Evolutionary conservation across 1,140 invertebrate genomes (phyloP).

Genomic region (Theocolax elegans): DNA sequence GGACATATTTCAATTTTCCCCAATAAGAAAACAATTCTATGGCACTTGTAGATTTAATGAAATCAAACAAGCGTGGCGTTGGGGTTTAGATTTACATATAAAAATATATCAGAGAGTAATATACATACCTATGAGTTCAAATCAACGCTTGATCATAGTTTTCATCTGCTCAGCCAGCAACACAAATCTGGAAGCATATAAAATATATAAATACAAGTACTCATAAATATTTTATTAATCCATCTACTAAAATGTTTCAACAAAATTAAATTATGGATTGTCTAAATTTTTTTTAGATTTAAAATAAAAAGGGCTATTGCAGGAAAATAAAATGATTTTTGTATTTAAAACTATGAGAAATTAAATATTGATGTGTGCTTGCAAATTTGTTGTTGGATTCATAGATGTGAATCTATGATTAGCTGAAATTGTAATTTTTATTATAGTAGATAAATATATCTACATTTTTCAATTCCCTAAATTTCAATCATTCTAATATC

Average conservation of each 20-base stretch:
- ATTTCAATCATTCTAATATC: no score
- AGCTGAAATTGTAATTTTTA: neutral
- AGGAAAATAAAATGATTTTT: constrained; percentile 1
- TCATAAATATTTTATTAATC: neutral
- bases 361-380: constrained; percentile 5
- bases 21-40: constrained; percentile 17
- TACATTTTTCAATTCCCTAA: neutral
- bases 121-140: no score
- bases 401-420: neutral
- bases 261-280: no score
- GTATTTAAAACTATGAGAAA: no score
- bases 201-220: constrained; percentile 21
- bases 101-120: no score
- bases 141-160: no score
- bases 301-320: no score
- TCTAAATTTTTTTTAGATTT: no score
- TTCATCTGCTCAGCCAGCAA: constrained; percentile 39
- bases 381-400: neutral
- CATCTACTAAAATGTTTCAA: no score
- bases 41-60: constrained; percentile 23
- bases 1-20: constrained; percentile 22
- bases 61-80: constrained; percentile 36
- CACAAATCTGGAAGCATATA: constrained; percentile 45
- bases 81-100: constrained; percentile 11
- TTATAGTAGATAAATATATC: neutral